A percentile compares a stretch with the other conserved stretches of the same genome.
Evolutionary conservation across 2,113 vertebrate species (phyloP).

Genomic region (Centropus unirufus): DNA sequence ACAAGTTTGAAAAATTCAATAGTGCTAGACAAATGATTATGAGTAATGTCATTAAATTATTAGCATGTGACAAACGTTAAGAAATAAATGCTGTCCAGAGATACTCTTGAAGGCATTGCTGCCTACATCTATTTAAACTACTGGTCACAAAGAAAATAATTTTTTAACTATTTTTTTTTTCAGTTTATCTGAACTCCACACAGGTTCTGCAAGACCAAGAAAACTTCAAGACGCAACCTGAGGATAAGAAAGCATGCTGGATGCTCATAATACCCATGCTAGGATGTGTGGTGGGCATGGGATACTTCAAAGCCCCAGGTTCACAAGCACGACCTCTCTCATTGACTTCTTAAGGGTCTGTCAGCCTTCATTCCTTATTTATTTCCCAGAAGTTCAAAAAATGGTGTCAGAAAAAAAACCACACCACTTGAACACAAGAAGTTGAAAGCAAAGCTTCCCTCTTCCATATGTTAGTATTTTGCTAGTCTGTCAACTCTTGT

Average conservation of each 20-base stretch:
- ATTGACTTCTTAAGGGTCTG: fast-evolving
- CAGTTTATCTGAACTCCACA: not conserved
- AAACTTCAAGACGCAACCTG: not conserved
- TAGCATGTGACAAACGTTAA: not conserved
- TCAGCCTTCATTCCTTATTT: not conserved
- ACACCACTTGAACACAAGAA: not conserved
- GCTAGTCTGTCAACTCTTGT: not conserved
- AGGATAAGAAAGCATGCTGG: not conserved
- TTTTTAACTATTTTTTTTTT: not conserved
- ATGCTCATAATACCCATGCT: not conserved
- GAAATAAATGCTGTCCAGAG: not conserved
- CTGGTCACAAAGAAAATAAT: not conserved
- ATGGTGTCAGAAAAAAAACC: not conserved
- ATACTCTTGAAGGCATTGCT: not conserved
- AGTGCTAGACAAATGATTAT: not conserved
- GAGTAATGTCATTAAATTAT: slow-evolving; percentile 7
- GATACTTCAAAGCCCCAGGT: not conserved
- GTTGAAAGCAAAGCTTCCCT: not conserved
- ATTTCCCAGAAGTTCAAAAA: not conserved
- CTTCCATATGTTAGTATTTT: not conserved
- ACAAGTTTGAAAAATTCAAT: slow-evolving; percentile 13
- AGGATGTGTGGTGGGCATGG: not conserved
- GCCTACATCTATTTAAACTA: not conserved
- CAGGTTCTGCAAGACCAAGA: not conserved
- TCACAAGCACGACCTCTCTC: not conserved